Conservation (phyloP, 2,797 vertebrate species). For the Arrhamphus sclerolepis region DNA sequence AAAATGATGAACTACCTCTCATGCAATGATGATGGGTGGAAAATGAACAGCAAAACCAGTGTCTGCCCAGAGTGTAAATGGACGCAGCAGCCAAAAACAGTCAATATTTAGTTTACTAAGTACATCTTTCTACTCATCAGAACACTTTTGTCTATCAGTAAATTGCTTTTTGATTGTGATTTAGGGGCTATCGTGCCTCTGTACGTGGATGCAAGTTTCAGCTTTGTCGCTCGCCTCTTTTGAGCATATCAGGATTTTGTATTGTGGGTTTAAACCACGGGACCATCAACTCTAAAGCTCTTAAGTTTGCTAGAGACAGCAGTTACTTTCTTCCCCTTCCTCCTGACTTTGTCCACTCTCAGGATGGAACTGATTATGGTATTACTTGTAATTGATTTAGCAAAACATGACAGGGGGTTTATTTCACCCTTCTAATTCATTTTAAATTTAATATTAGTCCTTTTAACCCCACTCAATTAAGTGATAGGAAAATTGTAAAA, state of each 20-base stretch:
- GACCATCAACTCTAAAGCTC: conserved; percentile 41
- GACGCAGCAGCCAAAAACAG: conserved; percentile 38
- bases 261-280: conserved; percentile 39
- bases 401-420: conserved; percentile 14
- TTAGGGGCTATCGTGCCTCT: conserved; percentile 41
- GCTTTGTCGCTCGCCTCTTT: conserved; percentile 23
- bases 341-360: conserved; percentile 34
- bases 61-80: conserved; percentile 1
- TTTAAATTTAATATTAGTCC: too few species aligned
- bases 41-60: conserved; percentile 33
- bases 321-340: not conserved
- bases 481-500: too few species aligned
- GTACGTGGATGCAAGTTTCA: not conserved
- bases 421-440: too few species aligned
- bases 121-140: conserved; percentile 51
- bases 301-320: conserved; percentile 34
- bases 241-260: conserved; percentile 36
- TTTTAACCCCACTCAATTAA: too few species aligned
- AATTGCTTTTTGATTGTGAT: conserved; percentile 39
- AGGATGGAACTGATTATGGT: conserved; percentile 40
- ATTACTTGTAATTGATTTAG: conserved; percentile 49
- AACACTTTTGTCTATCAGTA: conserved; percentile 31
- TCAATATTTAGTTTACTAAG: conserved; percentile 71
- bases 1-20: conserved; percentile 51
- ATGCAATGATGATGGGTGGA: conserved; percentile 21